Evolutionary conservation across 1,140 invertebrate species (phyloP), one percentile per base, ranked within the genome.

Genomic region (Aphidius gifuensis): DNA sequence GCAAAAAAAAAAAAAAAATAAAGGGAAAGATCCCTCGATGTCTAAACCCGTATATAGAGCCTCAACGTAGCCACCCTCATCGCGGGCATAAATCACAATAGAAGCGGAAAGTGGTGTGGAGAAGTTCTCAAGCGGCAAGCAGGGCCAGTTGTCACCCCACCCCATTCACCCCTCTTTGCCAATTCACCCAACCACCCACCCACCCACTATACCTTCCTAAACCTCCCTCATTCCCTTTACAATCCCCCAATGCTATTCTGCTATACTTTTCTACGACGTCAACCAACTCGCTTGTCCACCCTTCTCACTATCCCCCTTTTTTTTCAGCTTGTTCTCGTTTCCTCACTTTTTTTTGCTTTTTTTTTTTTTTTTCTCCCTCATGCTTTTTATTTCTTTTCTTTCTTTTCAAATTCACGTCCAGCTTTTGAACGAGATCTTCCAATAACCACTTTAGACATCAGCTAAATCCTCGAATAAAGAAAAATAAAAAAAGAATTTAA

Each of bases 21-120:
- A 45, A 11, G 11, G 44, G 44, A 45, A 40, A 23, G 40, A 58
- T 58, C 42, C 44, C 44, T 40, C 9, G n/a, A 32, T 43, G 53
- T 48, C 54, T 62, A 48, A 57, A 57, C 46, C 61, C 56, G 11
- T 43, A 44, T 44, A 44, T 51, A 57, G 57, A 64, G 11, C 11
- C 49, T 55, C 39, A 43, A 32, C 57, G 23, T 60, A 55, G 40
- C 51, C 53, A 72, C 75, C 76, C 75, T 78, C 76, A 80, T 75
- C 71, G 72, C 69, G 69, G 69, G 72, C 75, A 78, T 80, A 78
- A 80, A 80, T 80, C 78, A 78, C 75, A 80, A 80, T 80, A 78
- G 75, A 78, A 72, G 74, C 69, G 74, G 75, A 80, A 78, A 78
- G 75, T 77, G 73, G 75, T 68, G 68, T 73, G 72, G 70, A 74